Evolutionary conservation across 2,888 invertebrate species (phyloP).

Genomic region (Folsomia candida): DNA sequence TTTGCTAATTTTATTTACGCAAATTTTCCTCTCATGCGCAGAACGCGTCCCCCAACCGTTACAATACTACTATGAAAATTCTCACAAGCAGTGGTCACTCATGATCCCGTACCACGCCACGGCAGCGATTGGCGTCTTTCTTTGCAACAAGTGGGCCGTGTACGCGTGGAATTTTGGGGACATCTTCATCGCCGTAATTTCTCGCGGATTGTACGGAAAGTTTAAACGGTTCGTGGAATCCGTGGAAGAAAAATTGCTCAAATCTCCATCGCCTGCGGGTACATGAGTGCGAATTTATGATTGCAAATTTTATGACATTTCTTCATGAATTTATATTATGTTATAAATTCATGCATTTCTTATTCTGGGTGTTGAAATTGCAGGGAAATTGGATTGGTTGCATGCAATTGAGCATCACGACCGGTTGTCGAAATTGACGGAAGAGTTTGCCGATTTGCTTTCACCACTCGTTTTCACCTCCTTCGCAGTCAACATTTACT

Average conservation of each 20-base stretch:
- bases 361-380: slow-evolving; percentile 20
- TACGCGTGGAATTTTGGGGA: slow-evolving; percentile 33
- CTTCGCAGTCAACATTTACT: slow-evolving; percentile 43
- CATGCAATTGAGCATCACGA: slow-evolving; percentile 39
- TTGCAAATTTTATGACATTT: background rate
- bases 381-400: too few relatives aligned
- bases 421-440: slow-evolving; percentile 28
- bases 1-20: too few relatives aligned
- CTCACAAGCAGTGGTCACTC: slow-evolving; percentile 31
- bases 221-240: slow-evolving; percentile 28
- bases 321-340: background rate
- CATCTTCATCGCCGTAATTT: slow-evolving; percentile 34
- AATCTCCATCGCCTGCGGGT: too few relatives aligned
- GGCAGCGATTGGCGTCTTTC: slow-evolving; percentile 31
- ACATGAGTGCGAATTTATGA: too few relatives aligned
- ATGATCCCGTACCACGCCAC: slow-evolving; percentile 36
- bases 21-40: too few relatives aligned
- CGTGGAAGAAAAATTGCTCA: background rate
- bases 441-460: slow-evolving; percentile 29
- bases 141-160: slow-evolving; percentile 43
- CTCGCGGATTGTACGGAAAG: slow-evolving; percentile 34
- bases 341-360: background rate
- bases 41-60: background rate
- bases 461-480: slow-evolving; percentile 44
- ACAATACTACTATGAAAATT: slow-evolving; percentile 36